Evolutionary conservation across 2,797 vertebrate genomes (phyloP).

Genomic region (Enteromius treurensis): DNA sequence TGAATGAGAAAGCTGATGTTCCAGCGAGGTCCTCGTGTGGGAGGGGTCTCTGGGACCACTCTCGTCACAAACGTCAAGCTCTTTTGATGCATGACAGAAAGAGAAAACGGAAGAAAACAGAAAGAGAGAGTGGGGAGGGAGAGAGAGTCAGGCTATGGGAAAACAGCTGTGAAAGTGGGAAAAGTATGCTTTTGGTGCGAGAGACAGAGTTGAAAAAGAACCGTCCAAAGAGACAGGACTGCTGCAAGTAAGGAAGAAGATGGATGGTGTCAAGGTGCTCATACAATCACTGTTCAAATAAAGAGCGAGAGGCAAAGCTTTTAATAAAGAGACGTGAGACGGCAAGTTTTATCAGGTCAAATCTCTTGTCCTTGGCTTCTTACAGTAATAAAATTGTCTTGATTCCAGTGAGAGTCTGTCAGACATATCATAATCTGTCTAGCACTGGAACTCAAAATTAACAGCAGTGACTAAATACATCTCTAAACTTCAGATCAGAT

Average conservation of each 20-base stretch:
- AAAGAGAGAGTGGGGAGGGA: conserved; percentile 57
- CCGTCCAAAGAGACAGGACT: conserved; percentile 17
- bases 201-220: conserved; percentile 7
- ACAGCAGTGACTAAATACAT: background rate
- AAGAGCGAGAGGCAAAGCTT: conserved; percentile 38
- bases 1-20: conserved; percentile 77
- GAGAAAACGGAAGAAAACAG: conserved; percentile 56
- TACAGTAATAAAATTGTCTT: conserved; percentile 31
- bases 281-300: conserved; percentile 44
- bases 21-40: conserved; percentile 45
- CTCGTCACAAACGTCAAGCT: conserved; percentile 78
- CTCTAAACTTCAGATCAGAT: conserved; percentile 12
- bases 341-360: conserved; percentile 8
- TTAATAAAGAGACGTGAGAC: conserved; percentile 38
- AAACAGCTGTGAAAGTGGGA: conserved; percentile 28
- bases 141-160: conserved; percentile 29
- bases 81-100: conserved; percentile 74
- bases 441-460: conserved; percentile 15
- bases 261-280: conserved; percentile 38
- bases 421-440: conserved; percentile 35
- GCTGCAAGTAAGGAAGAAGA: conserved; percentile 13
- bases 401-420: conserved; percentile 36
- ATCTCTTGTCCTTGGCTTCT: background rate
- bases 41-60: conserved; percentile 71
- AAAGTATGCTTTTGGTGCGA: conserved; percentile 32